These are phyloP conservation scores for Zaprionus vittiger DNA, from an alignment of 1,140 invertebrate species.

Conservation along the genomic window DNA sequence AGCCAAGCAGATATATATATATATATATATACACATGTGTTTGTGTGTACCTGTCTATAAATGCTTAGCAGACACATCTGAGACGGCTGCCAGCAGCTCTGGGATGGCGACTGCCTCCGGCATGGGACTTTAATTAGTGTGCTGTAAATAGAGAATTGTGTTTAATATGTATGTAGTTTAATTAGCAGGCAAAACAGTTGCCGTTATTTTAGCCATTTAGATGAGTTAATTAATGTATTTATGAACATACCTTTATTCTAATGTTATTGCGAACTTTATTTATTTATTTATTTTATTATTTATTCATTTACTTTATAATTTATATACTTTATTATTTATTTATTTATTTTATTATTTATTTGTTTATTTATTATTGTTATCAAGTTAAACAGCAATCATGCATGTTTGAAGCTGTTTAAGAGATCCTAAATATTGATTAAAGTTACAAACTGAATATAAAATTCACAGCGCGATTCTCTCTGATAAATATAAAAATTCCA, in stretches of 20 bases:
- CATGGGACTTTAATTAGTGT: slow-evolving; percentile 53
- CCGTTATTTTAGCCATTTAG: slow-evolving; percentile 76
- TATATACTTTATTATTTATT: slow-evolving; percentile 20
- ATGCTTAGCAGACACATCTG: slow-evolving; percentile 40
- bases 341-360: slow-evolving; percentile 32
- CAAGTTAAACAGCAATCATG: slow-evolving; percentile 50
- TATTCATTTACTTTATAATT: slow-evolving; percentile 45
- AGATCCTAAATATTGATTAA: slow-evolving; percentile 59
- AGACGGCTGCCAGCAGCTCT: slow-evolving; percentile 47
- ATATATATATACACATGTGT: slow-evolving; percentile 26
- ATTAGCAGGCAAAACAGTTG: slow-evolving; percentile 54
- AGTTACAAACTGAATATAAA: slow-evolving; percentile 23
- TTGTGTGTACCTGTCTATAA: slow-evolving; percentile 2
- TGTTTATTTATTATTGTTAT: slow-evolving; percentile 64
- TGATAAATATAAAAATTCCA: neutral
- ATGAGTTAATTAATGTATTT: slow-evolving; percentile 65
- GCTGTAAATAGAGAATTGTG: slow-evolving; percentile 74
- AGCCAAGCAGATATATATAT: slow-evolving; percentile 51
- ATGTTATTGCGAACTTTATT: slow-evolving; percentile 27
- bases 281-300: slow-evolving; percentile 14
- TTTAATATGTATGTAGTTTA: slow-evolving; percentile 64
- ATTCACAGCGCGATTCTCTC: neutral
- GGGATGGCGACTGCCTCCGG: slow-evolving; percentile 10
- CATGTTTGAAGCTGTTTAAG: slow-evolving; percentile 45
- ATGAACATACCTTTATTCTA: slow-evolving; percentile 35